Base-by-base conservation (phyloP, 2,113 vertebrate species). In the Spea bombifrons region DNA sequence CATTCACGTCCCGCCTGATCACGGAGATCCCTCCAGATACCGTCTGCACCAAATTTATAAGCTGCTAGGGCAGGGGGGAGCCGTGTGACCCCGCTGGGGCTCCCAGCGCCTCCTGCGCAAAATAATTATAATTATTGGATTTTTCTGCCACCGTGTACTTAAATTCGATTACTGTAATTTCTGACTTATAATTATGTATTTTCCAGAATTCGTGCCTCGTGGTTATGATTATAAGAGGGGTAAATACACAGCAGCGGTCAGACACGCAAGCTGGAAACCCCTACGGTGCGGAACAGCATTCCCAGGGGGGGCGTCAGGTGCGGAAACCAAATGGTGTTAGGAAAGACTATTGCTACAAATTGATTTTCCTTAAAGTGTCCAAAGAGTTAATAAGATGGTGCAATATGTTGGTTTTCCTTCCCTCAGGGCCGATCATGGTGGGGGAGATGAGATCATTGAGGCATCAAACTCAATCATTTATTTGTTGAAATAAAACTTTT, bases 121-220 rank as follows among this genome's bases (percentile, higher is more conserved):
- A 8, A 5, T 16, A 17, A 17, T 49, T 30, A 9, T 57, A 13
- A 10, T 48, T 4, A 7, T 44, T 30, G 5, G 50, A 8, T 50
- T 70, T n/a, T 46, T n/a, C 16, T 47, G 8, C 9, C 53, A 59
- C 71, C 8, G 13, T 47, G 44, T 16, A 65, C 30, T 66, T 50
- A 16, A 75, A 30, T 5, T 5, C 12, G 64, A 75, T 50, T 16
- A n/a, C 30, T 65, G 5, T 66, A 5, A 44, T 75, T 66, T 66
- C n/a, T 66, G 61, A 53, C 46, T 49, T 65, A 12, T 75, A 75
- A 75, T 75, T 75, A 75, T 75, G 50, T 59, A 59, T 13, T 59
- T 59, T 13, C 55, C 10, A 13, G 50, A 10, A 6, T 52, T 1
- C 50, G 6, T 6, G 50, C 2, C 55, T 59, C 4, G 10, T 4